Evolutionary conservation across 64 coral and sea anemone species (phyloP).

Genomic region (Montipora efflorescens): DNA sequence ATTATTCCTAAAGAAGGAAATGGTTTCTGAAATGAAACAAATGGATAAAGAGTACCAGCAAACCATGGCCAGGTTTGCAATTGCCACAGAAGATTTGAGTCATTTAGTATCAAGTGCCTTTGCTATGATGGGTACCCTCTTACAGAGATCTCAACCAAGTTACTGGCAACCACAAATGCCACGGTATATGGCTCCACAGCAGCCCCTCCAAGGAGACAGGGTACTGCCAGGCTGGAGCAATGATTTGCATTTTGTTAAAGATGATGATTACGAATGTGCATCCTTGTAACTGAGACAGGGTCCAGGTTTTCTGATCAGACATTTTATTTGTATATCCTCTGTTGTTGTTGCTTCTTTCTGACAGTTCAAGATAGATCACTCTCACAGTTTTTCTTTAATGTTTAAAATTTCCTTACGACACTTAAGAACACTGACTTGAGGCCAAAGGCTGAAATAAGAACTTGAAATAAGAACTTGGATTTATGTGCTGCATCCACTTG

Average conservation of each 20-base stretch:
- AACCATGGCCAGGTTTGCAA: background rate
- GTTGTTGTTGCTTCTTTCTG: background rate
- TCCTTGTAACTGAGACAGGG: background rate
- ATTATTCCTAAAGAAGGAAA: background rate
- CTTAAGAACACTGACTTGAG: background rate
- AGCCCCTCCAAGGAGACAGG: background rate
- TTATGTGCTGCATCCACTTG: background rate
- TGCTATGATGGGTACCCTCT: background rate
- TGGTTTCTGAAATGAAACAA: conserved; percentile 6
- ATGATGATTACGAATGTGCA: background rate
- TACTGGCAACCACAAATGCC: too few species aligned
- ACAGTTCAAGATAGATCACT: background rate
- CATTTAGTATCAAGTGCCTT: background rate
- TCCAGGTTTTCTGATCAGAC: background rate
- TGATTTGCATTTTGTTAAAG: background rate
- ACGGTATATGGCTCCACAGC: background rate
- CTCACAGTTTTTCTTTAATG: background rate
- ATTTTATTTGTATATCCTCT: background rate
- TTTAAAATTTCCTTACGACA: background rate
- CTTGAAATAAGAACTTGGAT: background rate
- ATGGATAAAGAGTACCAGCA: background rate
- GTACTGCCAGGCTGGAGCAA: background rate
- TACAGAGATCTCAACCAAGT: too few species aligned
- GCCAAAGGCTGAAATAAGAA: background rate
- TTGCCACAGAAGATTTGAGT: background rate